A percentile compares a stretch with the other conserved stretches of the same genome.
Conservation (phyloP, 2,888 invertebrate species). For the Phyllotreta striolata region DNA sequence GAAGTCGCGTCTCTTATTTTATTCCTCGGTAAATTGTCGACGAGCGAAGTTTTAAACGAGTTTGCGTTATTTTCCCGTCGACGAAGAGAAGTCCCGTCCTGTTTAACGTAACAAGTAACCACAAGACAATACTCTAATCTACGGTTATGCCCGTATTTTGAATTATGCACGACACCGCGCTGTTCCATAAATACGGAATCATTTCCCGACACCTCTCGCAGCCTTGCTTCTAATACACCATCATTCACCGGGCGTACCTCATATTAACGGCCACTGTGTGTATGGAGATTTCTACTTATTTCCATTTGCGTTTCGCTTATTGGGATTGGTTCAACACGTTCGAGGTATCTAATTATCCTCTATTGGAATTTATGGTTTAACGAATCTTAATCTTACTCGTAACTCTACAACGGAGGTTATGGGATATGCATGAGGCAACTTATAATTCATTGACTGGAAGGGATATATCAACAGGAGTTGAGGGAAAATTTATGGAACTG, state of each 20-base stretch:
- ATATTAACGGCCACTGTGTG: constrained; percentile 4
- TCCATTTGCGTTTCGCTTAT: neutral
- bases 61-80: constrained; percentile 23
- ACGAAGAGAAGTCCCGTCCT: constrained; percentile 21
- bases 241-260: constrained; percentile 2
- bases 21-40: constrained; percentile 17
- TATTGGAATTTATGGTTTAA: too few relatives aligned
- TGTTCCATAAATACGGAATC: constrained; percentile 25
- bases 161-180: constrained; percentile 28
- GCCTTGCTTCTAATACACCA: constrained; percentile 15
- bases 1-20: neutral
- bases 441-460: too few relatives aligned
- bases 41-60: constrained; percentile 27
- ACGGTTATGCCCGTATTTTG: constrained; percentile 27
- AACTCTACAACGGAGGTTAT: too few relatives aligned
- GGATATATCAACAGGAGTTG: too few relatives aligned
- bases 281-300: constrained; percentile 5
- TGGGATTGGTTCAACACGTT: too few relatives aligned
- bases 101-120: constrained; percentile 26
- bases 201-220: constrained; percentile 22
- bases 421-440: too few relatives aligned
- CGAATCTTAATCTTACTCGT: too few relatives aligned
- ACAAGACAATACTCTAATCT: constrained; percentile 32
- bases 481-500: too few relatives aligned
- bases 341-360: too few relatives aligned